These are phyloP conservation scores for Gavia stellata DNA, from an alignment of 2,113 vertebrate genomes.

Conservation along the genomic window DNA sequence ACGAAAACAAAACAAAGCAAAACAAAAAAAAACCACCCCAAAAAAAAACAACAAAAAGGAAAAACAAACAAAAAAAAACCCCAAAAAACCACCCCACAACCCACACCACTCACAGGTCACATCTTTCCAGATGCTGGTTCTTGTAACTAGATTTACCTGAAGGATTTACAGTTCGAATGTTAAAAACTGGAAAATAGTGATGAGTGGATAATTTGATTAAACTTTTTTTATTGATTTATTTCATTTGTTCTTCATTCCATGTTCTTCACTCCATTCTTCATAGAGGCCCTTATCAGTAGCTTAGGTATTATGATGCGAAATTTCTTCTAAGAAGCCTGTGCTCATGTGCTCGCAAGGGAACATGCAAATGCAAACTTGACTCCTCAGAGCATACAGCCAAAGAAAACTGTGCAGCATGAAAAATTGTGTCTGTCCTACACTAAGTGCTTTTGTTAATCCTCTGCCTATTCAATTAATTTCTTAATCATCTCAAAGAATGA, in stretches of 20 bases:
- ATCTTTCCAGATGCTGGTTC: background rate
- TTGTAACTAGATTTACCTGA: background rate
- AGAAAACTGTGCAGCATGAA: background rate
- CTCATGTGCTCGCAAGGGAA: background rate
- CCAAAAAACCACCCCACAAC: background rate
- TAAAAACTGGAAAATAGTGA: background rate
- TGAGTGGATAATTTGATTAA: background rate
- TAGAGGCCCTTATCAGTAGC: background rate
- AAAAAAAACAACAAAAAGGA: too few species aligned
- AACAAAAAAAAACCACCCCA: background rate
- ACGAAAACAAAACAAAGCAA: too few species aligned
- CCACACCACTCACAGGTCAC: background rate
- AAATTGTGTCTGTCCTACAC: background rate
- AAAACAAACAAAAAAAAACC: background rate
- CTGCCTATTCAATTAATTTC: background rate
- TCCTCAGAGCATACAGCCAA: background rate
- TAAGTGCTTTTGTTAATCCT: background rate
- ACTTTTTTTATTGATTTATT: background rate
- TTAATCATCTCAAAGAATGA: background rate
- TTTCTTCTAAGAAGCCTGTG: background rate
- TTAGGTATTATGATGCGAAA: background rate
- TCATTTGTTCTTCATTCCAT: background rate
- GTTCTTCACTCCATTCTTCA: too few species aligned
- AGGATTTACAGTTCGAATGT: background rate
- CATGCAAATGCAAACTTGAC: background rate